phyloP scores from a whole-genome alignment of 2,888 invertebrate species.

The Stratiomys singularior region DNA sequence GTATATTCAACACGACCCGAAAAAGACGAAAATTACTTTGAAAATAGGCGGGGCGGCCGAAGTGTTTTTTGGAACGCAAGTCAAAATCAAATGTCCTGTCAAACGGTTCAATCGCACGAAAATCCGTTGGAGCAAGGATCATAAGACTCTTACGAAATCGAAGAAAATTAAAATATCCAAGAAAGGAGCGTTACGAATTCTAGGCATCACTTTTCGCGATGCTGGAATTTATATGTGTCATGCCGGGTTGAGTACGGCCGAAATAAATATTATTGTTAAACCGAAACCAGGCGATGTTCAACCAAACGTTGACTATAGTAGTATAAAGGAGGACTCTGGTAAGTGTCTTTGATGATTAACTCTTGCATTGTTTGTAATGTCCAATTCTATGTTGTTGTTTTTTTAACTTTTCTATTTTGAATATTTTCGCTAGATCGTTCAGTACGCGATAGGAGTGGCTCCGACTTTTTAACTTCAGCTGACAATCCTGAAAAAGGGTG shows the following conservation, averaged over 20 bases:
- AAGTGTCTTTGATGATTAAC: conserved; percentile 45
- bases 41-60: conserved; percentile 92
- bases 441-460: conserved; percentile 63
- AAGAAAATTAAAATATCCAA: conserved; percentile 89
- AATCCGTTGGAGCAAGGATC: conserved; percentile 91
- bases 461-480: conserved; percentile 64
- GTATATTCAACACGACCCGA: conserved; percentile 85
- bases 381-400: too few species aligned
- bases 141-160: conserved; percentile 78
- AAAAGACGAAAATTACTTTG: conserved; percentile 82
- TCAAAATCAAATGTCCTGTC: conserved; percentile 94
- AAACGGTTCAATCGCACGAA: conserved; percentile 82
- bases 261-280: conserved; percentile 82
- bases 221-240: conserved; percentile 88
- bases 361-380: background rate
- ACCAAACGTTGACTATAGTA: conserved; percentile 80
- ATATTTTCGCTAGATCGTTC: conserved; percentile 58
- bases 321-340: conserved; percentile 66
- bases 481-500: conserved; percentile 62
- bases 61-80: conserved; percentile 89
- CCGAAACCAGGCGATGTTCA: conserved; percentile 82
- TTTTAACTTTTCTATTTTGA: conserved; percentile 13
- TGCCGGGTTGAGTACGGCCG: conserved; percentile 83
- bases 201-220: conserved; percentile 82
- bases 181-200: conserved; percentile 89